Evolutionary conservation across 2,113 vertebrate genomes (phyloP).

Genomic region (Oxygymnocypris stewartii): DNA sequence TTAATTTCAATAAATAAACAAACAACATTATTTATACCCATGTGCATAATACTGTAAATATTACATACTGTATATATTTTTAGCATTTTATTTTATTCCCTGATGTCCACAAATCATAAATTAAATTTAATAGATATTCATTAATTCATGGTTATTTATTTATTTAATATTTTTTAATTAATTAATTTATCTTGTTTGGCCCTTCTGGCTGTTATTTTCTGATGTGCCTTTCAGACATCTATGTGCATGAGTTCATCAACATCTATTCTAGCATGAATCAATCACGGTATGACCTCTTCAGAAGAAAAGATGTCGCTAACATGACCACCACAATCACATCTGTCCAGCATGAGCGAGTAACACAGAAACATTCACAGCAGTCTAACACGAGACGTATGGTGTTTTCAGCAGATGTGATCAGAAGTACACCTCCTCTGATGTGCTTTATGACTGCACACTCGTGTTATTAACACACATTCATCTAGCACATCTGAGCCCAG

Average conservation of each 20-base stretch:
- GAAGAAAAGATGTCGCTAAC: constrained; percentile 1
- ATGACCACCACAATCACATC: constrained; percentile 16
- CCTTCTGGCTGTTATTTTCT: not conserved
- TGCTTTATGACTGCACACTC: constrained; percentile 22
- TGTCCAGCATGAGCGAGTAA: constrained; percentile 10
- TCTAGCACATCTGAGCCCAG: not conserved
- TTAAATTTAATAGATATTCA: too few relatives aligned
- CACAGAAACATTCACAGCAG: not conserved
- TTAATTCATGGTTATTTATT: too few relatives aligned
- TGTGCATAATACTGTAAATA: too few relatives aligned
- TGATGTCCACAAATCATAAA: not conserved
- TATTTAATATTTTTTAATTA: too few relatives aligned
- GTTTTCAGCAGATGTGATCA: constrained; percentile 24
- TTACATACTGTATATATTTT: too few relatives aligned
- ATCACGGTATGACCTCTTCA: not conserved
- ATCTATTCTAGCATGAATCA: not conserved
- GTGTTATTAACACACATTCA: constrained; percentile 24
- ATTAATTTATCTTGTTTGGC: not conserved
- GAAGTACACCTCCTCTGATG: not conserved
- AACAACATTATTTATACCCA: not conserved
- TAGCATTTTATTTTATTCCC: not conserved
- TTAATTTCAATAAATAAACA: not conserved
- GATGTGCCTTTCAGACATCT: too few relatives aligned
- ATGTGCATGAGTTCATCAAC: not conserved
- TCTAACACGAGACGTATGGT: constrained; percentile 21